Conservation (phyloP, 2,797 vertebrate genomes). For the Pangasius mekongensis region DNA sequence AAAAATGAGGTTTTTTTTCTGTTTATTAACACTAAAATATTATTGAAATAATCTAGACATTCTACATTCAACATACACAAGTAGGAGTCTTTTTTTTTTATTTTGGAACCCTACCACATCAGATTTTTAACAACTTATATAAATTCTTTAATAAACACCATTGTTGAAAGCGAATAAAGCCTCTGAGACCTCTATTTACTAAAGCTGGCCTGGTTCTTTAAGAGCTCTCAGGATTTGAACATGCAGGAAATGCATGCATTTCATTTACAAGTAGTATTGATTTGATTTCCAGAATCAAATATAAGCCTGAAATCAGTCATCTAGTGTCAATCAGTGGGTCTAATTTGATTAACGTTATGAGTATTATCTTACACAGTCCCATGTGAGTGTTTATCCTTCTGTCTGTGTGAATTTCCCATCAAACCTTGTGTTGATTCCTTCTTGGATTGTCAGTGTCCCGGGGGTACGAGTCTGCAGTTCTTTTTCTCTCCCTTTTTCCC, state of each 20-base stretch:
- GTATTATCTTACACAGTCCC: background rate
- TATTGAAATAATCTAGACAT: background rate
- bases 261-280: background rate
- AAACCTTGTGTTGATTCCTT: background rate
- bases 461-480: background rate
- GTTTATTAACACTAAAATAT: background rate
- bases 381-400: background rate
- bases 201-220: background rate
- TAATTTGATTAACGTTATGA: background rate
- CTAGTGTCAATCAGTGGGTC: background rate
- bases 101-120: background rate
- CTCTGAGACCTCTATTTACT: background rate
- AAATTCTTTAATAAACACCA: constrained; percentile 49
- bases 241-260: background rate
- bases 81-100: background rate
- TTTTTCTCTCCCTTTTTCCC: background rate
- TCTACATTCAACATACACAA: background rate
- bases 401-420: background rate
- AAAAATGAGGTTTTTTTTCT: background rate
- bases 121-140: constrained; percentile 10
- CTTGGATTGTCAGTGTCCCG: background rate
- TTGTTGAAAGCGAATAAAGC: background rate
- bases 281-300: background rate
- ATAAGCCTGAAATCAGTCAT: background rate
- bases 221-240: background rate